Evolutionary conservation across 2,113 vertebrate genomes (phyloP).

Genomic region (Aix galericulata): DNA sequence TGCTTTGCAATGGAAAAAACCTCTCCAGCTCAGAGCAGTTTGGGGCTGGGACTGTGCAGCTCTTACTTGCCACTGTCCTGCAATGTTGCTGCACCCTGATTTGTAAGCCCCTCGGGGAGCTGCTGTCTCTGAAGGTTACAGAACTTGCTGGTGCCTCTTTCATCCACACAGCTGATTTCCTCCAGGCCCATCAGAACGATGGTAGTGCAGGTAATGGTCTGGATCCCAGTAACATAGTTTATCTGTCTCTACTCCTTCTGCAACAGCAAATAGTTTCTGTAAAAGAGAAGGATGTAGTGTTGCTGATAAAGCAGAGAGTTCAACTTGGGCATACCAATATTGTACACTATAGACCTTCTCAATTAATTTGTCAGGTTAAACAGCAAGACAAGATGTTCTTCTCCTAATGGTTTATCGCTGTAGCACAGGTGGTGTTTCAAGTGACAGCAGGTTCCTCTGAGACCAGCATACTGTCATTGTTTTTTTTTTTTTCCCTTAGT

Average conservation of each 20-base stretch:
- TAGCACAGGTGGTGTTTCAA: neutral
- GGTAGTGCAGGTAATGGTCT: neutral
- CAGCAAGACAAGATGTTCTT: neutral
- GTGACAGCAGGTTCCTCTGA: neutral
- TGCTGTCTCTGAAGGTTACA: neutral
- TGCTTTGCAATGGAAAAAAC: slow-evolving; percentile 3
- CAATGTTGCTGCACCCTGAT: neutral
- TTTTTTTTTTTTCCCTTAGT: neutral
- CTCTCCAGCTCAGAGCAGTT: neutral
- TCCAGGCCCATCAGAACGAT: neutral
- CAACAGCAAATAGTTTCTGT: neutral
- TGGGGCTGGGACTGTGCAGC: neutral
- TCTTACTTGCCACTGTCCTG: neutral
- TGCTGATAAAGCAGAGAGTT: neutral
- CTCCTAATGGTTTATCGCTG: neutral
- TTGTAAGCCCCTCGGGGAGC: neutral
- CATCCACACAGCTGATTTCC: neutral
- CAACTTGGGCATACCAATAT: neutral
- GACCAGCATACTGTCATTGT: neutral
- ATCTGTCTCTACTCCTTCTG: neutral
- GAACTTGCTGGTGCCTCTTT: neutral
- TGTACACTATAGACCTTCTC: neutral
- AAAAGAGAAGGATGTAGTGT: neutral
- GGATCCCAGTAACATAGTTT: neutral
- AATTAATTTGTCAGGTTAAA: neutral